Base-by-base conservation (phyloP, 1,140 invertebrate genomes). In the Cotesia typhae region DNA sequence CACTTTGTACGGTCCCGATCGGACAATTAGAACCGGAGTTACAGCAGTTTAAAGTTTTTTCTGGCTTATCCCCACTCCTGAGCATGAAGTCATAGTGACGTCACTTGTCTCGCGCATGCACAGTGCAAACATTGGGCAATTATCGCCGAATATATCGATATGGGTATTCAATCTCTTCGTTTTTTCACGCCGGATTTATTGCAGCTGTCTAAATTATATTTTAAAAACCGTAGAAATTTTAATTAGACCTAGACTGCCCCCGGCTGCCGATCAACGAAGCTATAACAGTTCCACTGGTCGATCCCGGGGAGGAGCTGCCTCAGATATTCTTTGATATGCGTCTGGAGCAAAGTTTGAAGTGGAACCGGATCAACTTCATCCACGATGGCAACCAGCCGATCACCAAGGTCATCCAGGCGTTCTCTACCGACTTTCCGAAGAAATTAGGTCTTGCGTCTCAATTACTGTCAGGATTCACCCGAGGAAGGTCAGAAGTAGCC, bases 281-380 rank as follows among this genome's bases (percentile, higher is more conserved):
- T 1, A 84, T 94, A n/a, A 92, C 91, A 52, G 88, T 94, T 36
- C 93, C 94, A 0, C 82, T 92, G 63, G 82, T 92, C 3, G 82
- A 85, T 1, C 83, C 85, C 3, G 91, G 92, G 2, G 87, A 91
- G 60, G 94, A 94, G 83, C 79, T 94, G 52, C 89, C 93, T 0
- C 94, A 95, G 86, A 84, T 95, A 4, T 80, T 94, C 9, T 84
- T 93, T 0, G 94, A 95, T 83, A 83, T 94, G 12, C 88, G 92
- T 72, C 89, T 89, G 4, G 84, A 83, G 4, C 84, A 88, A 55
- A 84, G 88, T 10, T 85, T 94, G 14, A 84, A 89, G 59, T 95
- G 93, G 93, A 92, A 90, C 72, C 90, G 90, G 12, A 88, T 91
- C 6, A 88, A 91, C 59, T 83, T 94, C 36, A 83, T 95, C 36